Conservation (phyloP, 2,888 invertebrate genomes). For the Lepidocyrtoides sp. region DNA sequence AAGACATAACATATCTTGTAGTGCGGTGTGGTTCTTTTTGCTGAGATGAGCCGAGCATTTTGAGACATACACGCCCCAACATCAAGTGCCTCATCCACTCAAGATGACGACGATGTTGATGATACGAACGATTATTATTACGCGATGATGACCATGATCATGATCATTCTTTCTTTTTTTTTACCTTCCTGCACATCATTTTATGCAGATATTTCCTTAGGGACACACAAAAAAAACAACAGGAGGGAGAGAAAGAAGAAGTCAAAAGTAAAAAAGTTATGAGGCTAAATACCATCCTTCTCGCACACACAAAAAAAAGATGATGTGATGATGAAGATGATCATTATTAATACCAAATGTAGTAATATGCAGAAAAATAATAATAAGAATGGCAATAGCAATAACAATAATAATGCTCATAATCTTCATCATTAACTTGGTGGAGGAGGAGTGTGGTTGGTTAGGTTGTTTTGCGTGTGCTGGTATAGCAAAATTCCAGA, state of each 20-base stretch:
- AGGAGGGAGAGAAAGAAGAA: not conserved
- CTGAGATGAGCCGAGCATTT: slow-evolving; percentile 17
- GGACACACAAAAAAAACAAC: slow-evolving; percentile 64
- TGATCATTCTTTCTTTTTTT: slow-evolving; percentile 41
- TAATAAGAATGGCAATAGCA: slow-evolving; percentile 34
- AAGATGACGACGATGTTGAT: slow-evolving; percentile 17
- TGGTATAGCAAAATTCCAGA: not conserved
- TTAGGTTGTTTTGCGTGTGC: slow-evolving; percentile 21
- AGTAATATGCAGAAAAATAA: slow-evolving; percentile 42
- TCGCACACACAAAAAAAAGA: slow-evolving; percentile 13
- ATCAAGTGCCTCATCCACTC: slow-evolving; percentile 74
- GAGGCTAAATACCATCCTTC: slow-evolving; percentile 12
- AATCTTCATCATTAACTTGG: slow-evolving; percentile 20
- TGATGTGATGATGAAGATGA: not conserved
- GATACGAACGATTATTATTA: slow-evolving; percentile 63
- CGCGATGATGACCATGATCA: slow-evolving; percentile 44
- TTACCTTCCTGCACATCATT: slow-evolving; percentile 65
- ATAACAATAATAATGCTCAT: slow-evolving; percentile 23
- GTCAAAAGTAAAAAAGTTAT: slow-evolving; percentile 27
- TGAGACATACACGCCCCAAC: slow-evolving; percentile 73
- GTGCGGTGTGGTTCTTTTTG: slow-evolving; percentile 21
- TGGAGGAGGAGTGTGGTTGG: slow-evolving; percentile 18
- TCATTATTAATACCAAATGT: slow-evolving; percentile 46
- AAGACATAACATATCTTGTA: slow-evolving; percentile 75
- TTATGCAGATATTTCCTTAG: slow-evolving; percentile 69